Conservation (phyloP, 2,113 vertebrate species). For the Archilochus colubris region DNA sequence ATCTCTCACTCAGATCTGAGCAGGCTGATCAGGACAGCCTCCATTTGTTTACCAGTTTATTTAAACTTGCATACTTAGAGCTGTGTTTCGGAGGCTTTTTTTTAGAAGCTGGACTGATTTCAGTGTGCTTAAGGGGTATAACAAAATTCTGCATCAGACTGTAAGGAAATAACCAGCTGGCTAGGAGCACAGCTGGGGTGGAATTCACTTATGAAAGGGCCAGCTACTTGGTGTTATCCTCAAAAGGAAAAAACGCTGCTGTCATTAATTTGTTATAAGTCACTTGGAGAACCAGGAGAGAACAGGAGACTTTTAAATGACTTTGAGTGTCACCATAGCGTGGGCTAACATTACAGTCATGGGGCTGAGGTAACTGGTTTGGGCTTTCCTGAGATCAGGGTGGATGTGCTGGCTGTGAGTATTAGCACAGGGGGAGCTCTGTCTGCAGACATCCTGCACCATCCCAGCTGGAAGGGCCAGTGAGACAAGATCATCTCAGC, state of each 20-base stretch:
- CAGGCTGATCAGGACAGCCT: background rate
- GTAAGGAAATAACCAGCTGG: background rate
- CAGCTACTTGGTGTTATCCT: background rate
- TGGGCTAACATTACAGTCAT: rapidly evolving
- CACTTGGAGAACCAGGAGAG: background rate
- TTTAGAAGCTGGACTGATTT: background rate
- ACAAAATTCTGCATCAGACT: background rate
- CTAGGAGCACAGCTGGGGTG: background rate
- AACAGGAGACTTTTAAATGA: background rate
- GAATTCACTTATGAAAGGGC: background rate
- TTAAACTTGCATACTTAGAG: background rate
- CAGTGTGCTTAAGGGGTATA: background rate
- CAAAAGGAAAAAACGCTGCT: background rate
- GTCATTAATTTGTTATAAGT: background rate
- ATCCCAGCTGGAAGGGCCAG: background rate
- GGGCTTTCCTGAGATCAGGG: background rate
- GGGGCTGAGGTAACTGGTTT: background rate
- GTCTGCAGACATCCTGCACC: background rate
- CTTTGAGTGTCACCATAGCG: background rate
- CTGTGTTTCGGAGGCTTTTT: constrained; percentile 10
- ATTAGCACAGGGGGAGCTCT: background rate
- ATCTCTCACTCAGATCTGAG: background rate
- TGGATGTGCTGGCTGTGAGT: background rate
- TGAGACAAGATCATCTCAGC: background rate
- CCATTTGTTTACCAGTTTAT: background rate